Evolutionary conservation across 2,888 invertebrate species (phyloP).

Genomic region (Prosopocoilus inquinatus): DNA sequence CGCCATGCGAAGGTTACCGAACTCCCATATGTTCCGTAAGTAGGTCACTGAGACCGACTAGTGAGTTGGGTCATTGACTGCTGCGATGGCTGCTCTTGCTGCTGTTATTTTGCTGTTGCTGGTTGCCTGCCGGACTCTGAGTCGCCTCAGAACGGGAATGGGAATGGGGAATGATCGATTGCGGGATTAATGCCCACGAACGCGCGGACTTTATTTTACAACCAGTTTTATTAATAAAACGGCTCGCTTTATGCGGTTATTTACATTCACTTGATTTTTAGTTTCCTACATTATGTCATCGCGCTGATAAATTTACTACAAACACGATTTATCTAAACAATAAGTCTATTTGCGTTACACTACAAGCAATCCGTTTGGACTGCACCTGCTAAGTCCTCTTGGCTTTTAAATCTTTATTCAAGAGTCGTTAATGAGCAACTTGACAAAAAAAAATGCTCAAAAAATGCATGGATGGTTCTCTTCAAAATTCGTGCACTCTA

Average conservation of each 20-base stretch:
- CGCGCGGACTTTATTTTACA: neutral
- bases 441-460: no score
- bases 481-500: no score
- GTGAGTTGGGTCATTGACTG: slow-evolving; percentile 50
- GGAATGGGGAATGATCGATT: slow-evolving; percentile 12
- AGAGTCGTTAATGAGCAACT: no score
- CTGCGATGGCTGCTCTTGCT: slow-evolving; percentile 26
- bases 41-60: slow-evolving; percentile 52
- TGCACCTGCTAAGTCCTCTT: neutral
- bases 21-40: slow-evolving; percentile 49
- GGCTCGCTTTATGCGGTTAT: neutral
- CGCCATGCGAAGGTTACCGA: slow-evolving; percentile 34
- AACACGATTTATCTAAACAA: neutral
- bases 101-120: slow-evolving; percentile 24
- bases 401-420: no score
- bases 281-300: neutral
- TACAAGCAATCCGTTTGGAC: neutral
- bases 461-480: no score
- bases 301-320: neutral
- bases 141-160: slow-evolving; percentile 23
- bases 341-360: neutral
- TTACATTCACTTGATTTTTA: neutral
- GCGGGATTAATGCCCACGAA: neutral
- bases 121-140: slow-evolving; percentile 37
- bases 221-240: neutral